Evolutionary conservation across 2,113 vertebrate genomes (phyloP).

Genomic region (Taxidea taxus): DNA sequence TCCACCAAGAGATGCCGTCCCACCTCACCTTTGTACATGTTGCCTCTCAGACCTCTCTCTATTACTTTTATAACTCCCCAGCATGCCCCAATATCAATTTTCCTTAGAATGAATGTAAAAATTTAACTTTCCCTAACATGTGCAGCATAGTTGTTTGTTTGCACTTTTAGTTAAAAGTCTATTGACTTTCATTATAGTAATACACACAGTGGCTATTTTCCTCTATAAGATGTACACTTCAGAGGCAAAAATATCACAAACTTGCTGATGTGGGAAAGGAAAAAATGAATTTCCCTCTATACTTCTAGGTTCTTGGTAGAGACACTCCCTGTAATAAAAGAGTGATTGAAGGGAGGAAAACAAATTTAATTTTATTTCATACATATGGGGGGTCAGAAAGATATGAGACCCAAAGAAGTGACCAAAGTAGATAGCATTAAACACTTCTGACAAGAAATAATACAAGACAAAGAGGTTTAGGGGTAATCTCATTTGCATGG

Average conservation of each 20-base stretch:
- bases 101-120: not conserved
- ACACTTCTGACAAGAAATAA: not conserved
- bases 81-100: not conserved
- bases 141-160: not conserved
- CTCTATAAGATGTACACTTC: not conserved
- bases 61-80: not conserved
- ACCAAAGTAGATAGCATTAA: not conserved
- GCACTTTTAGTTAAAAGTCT: not conserved
- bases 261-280: not conserved
- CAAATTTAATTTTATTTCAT: not conserved
- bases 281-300: not conserved
- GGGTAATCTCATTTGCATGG: too few species aligned
- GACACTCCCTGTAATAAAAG: not conserved
- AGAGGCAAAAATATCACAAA: not conserved
- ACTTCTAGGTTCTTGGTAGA: not conserved
- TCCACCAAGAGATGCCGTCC: accelerated
- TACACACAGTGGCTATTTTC: too few species aligned
- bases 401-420: not conserved
- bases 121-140: not conserved
- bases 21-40: not conserved
- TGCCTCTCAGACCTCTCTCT: not conserved
- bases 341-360: not conserved
- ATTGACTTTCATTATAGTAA: not conserved
- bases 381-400: not conserved
- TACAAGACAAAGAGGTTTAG: not conserved